Percentiles rank a stretch among this genome's conserved stretches.
Conservation (phyloP, 2,113 vertebrate species). For the Saimiri boliviensis region DNA sequence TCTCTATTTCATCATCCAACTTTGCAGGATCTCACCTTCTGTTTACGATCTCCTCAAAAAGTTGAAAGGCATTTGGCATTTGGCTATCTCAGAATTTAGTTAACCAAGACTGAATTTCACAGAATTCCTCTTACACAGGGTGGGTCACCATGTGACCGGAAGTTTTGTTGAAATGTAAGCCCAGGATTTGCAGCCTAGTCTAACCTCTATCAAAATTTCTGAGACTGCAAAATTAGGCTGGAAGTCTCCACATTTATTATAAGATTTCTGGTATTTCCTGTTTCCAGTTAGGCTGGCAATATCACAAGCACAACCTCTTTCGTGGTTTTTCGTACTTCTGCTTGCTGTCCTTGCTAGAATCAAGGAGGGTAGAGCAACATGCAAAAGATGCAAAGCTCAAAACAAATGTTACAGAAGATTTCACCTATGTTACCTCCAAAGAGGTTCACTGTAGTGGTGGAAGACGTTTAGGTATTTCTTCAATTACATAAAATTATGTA, state of each 20-base stretch:
- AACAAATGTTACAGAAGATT: neutral
- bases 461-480: neutral
- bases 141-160: slow-evolving; percentile 49
- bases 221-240: slow-evolving; percentile 68
- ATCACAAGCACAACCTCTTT: slow-evolving; percentile 1
- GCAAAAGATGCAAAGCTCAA: neutral
- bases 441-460: neutral
- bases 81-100: slow-evolving; percentile 32
- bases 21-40: neutral
- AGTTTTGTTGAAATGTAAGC: slow-evolving; percentile 49
- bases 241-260: slow-evolving; percentile 69
- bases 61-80: neutral
- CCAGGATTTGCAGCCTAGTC: slow-evolving; percentile 51
- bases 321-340: slow-evolving; percentile 54
- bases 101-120: slow-evolving; percentile 32
- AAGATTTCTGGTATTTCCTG: slow-evolving; percentile 72
- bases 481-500: neutral
- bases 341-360: slow-evolving; percentile 1
- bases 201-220: slow-evolving; percentile 66
- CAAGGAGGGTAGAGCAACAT: neutral
- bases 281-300: slow-evolving; percentile 60
- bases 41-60: neutral
- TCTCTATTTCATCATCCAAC: slow-evolving; percentile 11
- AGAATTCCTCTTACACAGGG: slow-evolving; percentile 49
- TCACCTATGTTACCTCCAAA: neutral